Base-by-base conservation (phyloP, 2,797 vertebrate genomes). In the Cossypha caffra region DNA sequence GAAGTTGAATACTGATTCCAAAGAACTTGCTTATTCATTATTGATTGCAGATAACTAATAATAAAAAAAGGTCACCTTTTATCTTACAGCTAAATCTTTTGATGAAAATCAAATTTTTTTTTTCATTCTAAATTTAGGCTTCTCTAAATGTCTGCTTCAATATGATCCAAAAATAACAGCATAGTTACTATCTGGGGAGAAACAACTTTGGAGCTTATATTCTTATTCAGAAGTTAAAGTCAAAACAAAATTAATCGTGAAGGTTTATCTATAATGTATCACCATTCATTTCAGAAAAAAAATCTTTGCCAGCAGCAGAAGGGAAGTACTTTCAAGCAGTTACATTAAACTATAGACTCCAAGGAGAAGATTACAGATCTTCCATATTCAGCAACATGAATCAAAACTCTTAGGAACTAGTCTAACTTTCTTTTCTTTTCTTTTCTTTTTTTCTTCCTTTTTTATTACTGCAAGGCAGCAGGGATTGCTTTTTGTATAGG, bases 241-340 rank as follows among this genome's bases (percentile, higher is more conserved):
- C 95, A 97, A 98, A 98, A 97, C 95, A 98, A 98, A 98, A 98
- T 97, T 98, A 98, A 98, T 97, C 92, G 33, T 94, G 91, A 95
- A 94, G 82, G 96, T 95, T 97, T 98, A 98, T 98, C 98, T 98
- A 96, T 98, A 98, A 98, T 97, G 96, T 98, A 98, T 98, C 96
- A 95, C 86, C 81, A 79, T 96, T 95, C 91, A 85, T 94, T 97
- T 92, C 59, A 85, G 82, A 88, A 94, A 88, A 90, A 93, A 84
- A 83, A 89, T 95, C 95, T 96, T 95, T 92, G 84, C 88, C 75
- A 86, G 94, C 88, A 92, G 86, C 84, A 61, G n/a, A 96, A 95
- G 75, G 85, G 95, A 93, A 87, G 81, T 83, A 94, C 88, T 97
- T 97, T 96, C 97, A 96, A 95, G 96, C 84, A 95, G 91, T 92